Base-by-base conservation (phyloP, 2,888 invertebrate genomes). In the Herminia tarsipennalis region DNA sequence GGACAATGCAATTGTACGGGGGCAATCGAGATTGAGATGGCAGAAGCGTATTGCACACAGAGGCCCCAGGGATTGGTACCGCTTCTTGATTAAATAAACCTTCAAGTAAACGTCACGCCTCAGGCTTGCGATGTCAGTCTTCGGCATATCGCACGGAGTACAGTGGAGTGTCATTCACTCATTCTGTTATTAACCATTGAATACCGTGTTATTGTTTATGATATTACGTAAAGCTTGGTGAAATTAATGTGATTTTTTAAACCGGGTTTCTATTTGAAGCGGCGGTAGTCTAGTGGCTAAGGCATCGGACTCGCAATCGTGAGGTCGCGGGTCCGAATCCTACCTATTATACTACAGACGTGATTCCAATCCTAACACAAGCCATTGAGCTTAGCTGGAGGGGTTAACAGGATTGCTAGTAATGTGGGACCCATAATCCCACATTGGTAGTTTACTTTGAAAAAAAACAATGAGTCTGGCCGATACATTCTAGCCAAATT, bases 41-140 rank as follows among this genome's bases (percentile, higher is more conserved):
- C 81, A 85, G 81, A 63, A 59, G 51, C 44, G 76, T 76, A 84
- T 83, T 83, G 78, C 82, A 70, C 57, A 62, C 55, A 53, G 55
- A 52, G 32, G 77, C 85, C 86, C 10, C 52, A 30, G 84, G 86
- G 74, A 35, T 37, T 71, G 76, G 78, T 76, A 78, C 76, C 66
- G 76, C 80, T 79, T 66, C 86, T 86, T 90, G 89, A 90, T 91
- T 90, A 91, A 91, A 91, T 90, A 90, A 89, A 90, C 82, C 83
- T 86, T 88, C 88, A 86, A 66, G 72, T 64, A 56, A 53, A 77
- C 66, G 84, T 87, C 89, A 81, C 34, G 87, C 88, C 86, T 70
- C 76, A 72, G 85, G 88, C 83, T 47, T 53, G 50, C 17, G 45
- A 42, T 65, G 85, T 77, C 87, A 73, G 61, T 79, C 79, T 73